A percentile compares a stretch with the other conserved stretches of the same genome.
phyloP scores from a whole-genome alignment of 2,797 vertebrate species.

The Hypotaenidia okinawae region DNA sequence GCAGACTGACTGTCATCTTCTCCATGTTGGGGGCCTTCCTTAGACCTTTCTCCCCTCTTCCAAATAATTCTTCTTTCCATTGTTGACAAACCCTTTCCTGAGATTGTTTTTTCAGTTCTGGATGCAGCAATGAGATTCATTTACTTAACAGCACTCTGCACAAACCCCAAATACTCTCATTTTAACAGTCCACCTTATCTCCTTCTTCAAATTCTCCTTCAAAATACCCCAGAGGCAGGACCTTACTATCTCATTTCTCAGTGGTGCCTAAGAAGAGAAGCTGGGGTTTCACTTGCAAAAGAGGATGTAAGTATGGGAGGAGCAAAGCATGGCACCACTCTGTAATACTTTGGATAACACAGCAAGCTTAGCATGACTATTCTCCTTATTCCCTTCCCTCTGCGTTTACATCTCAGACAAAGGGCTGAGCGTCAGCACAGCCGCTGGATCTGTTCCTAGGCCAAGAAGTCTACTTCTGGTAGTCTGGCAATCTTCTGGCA shows the following conservation, averaged over 20 bases:
- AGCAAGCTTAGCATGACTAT: rapidly evolving
- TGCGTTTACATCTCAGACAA: not conserved
- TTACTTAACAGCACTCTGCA: not conserved
- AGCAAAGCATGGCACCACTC: not conserved
- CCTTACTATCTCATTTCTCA: not conserved
- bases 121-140: not conserved
- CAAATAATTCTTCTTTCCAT: not conserved
- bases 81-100: not conserved
- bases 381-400: not conserved
- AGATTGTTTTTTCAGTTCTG: not conserved
- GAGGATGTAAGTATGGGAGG: not conserved
- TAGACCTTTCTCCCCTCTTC: not conserved
- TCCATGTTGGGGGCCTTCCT: not conserved
- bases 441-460: not conserved
- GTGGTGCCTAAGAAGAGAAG: not conserved
- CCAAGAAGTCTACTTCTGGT: not conserved
- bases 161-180: not conserved
- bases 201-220: not conserved
- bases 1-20: not conserved
- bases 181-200: not conserved
- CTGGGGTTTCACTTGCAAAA: not conserved
- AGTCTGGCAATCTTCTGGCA: not conserved
- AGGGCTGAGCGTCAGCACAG: not conserved
- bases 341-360: not conserved
- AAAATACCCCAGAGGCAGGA: not conserved